Conservation (phyloP, 64 coral and sea anemone species). For the Actinia equina region DNA sequence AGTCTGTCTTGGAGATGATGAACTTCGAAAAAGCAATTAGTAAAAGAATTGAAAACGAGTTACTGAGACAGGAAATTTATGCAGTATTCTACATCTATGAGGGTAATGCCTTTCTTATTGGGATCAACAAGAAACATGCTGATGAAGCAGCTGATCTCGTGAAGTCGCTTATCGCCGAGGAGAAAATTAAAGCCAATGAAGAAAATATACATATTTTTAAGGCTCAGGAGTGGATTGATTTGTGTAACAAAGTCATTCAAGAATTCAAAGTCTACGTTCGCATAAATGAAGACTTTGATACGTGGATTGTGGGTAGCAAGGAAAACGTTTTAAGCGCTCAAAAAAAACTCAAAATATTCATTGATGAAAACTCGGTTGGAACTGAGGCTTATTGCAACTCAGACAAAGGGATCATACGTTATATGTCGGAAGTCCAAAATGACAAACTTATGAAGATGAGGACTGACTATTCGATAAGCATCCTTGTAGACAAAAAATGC, state of each 20-base stretch:
- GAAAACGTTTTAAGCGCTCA: neutral
- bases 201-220: neutral
- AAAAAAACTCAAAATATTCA: neutral
- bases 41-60: neutral
- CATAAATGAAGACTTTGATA: neutral
- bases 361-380: neutral
- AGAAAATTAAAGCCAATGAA: neutral
- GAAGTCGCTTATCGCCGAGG: neutral
- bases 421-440: constrained; percentile 18
- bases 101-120: neutral
- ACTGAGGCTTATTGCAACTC: neutral
- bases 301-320: neutral
- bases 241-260: neutral
- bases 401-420: neutral
- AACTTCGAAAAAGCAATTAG: neutral
- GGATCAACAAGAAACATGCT: neutral
- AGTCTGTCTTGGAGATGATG: neutral
- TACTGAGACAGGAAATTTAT: neutral
- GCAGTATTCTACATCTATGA: neutral
- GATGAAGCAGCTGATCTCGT: neutral
- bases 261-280: neutral
- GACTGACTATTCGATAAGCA: constrained; percentile 1
- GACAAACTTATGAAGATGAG: constrained; percentile 13
- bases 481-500: neutral
- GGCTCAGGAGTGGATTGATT: neutral